These are phyloP conservation scores for Cephus runcator DNA, from an alignment of 2,888 invertebrate genomes.

Conservation along the genomic window DNA sequence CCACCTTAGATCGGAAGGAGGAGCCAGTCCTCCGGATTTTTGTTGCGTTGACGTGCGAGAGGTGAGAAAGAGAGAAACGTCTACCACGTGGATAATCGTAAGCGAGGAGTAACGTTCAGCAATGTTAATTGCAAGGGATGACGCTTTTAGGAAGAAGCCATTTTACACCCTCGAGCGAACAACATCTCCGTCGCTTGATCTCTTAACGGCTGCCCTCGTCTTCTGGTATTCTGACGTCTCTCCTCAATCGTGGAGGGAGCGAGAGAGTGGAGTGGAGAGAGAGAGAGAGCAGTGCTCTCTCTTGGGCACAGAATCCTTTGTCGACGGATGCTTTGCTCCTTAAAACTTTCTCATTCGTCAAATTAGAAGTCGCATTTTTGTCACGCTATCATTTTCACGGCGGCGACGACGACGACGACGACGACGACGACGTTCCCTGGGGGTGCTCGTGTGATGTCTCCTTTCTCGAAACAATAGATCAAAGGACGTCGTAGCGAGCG, in stretches of 20 bases:
- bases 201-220: too few relatives aligned
- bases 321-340: slow-evolving; percentile 13
- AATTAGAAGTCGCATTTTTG: slow-evolving; percentile 55
- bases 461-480: slow-evolving; percentile 54
- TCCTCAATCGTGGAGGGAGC: not conserved
- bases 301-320: too few relatives aligned
- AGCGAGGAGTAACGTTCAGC: too few relatives aligned
- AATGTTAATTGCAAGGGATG: too few relatives aligned
- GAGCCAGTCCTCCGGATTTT: not conserved
- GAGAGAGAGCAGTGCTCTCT: not conserved
- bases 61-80: not conserved
- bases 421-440: slow-evolving; percentile 41
- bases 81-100: not conserved
- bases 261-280: not conserved
- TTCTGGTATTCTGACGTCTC: too few relatives aligned
- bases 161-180: too few relatives aligned
- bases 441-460: slow-evolving; percentile 32
- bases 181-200: too few relatives aligned
- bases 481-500: slow-evolving; percentile 36
- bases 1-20: not conserved
- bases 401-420: too few relatives aligned
- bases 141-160: too few relatives aligned
- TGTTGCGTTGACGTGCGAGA: not conserved
- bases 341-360: slow-evolving; percentile 60
- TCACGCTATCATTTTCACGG: slow-evolving; percentile 18